Base-by-base conservation (phyloP, 2,113 vertebrate species). In the Mirza zaza region DNA sequence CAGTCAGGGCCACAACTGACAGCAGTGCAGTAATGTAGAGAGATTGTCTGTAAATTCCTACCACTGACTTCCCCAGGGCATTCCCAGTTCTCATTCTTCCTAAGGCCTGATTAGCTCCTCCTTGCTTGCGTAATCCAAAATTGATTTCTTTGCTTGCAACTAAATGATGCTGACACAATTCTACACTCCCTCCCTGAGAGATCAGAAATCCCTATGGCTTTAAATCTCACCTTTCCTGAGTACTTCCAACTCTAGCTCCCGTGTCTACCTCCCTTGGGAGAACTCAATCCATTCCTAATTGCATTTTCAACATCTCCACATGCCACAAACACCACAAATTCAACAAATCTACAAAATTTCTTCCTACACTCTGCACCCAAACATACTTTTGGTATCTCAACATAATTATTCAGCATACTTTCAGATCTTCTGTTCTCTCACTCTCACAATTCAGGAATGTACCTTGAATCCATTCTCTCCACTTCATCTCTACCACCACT, bases 61-160 rank as follows among this genome's bases (percentile, higher is more conserved):
- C 45, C 75, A 59, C 55, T 57, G 29, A 42, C 57, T 79, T 42
- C 61, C 18, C 36, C 55, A 77, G 61, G 67, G 61, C 17, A 12
- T 65, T 25, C 71, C 36, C 9, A 32, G 11, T 86, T 79, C 17
- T 48, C 29, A 71, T 86, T 39, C 67, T 80, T 85, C 17, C 34
- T 85, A 92, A 71, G 29, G 39, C 71, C 57, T 67, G 12, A 67
- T n/a, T 50, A 85, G 68, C n/a, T 81, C 48, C 48, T 65, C 25
- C 39, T 85, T 90, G 86, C 81, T 88, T 42, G 81, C 73, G 27
- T 39, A 76, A 93, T 48, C 81, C 59, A 85, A 84, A 86, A 36
- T 87, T 36, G 27, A 71, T 73, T 61, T 88, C 42, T 88, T 52
- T 82, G 29, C 82, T 87, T 90, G 29, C 25, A 86, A 89, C 4